Conservation (phyloP, 2,113 vertebrate species). For the Archocentrus centrarchus region DNA sequence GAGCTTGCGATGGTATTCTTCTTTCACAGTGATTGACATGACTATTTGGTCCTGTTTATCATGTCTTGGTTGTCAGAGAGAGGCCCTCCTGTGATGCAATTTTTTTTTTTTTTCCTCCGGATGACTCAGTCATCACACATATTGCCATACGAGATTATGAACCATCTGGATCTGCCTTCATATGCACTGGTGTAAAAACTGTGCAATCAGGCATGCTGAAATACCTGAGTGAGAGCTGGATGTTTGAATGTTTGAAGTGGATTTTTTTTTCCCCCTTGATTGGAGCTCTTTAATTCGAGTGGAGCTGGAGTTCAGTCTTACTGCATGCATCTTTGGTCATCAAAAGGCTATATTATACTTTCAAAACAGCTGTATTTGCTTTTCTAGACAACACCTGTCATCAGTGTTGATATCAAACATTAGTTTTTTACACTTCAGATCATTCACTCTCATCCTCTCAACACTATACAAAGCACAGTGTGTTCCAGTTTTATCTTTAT, state of each 20-base stretch:
- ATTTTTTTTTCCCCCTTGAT: neutral
- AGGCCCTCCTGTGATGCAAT: slow-evolving; percentile 25
- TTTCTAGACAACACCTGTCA: neutral
- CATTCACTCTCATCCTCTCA: neutral
- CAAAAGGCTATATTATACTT: neutral
- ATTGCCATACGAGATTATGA: slow-evolving; percentile 59
- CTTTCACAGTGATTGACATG: slow-evolving; percentile 59
- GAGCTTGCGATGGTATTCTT: slow-evolving; percentile 3
- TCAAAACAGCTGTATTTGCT: neutral
- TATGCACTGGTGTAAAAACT: slow-evolving; percentile 35
- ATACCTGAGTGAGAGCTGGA: slow-evolving; percentile 15
- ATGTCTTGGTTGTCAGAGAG: slow-evolving; percentile 32
- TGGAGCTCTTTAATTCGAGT: neutral
- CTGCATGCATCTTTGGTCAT: neutral
- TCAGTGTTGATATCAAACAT: neutral
- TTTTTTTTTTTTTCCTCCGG: neutral
- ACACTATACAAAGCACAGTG: neutral
- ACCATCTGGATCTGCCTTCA: slow-evolving; percentile 70
- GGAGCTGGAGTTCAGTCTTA: neutral
- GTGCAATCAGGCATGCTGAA: slow-evolving; percentile 12
- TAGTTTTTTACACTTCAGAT: neutral
- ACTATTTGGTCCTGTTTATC: slow-evolving; percentile 22
- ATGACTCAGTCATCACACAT: slow-evolving; percentile 67
- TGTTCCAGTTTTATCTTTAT: neutral
- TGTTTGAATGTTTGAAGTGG: slow-evolving; percentile 2